A percentile compares a stretch with the other conserved stretches of the same genome.
phyloP scores from a whole-genome alignment of 2,888 invertebrate species.

The Caenorhabditis japonica region DNA sequence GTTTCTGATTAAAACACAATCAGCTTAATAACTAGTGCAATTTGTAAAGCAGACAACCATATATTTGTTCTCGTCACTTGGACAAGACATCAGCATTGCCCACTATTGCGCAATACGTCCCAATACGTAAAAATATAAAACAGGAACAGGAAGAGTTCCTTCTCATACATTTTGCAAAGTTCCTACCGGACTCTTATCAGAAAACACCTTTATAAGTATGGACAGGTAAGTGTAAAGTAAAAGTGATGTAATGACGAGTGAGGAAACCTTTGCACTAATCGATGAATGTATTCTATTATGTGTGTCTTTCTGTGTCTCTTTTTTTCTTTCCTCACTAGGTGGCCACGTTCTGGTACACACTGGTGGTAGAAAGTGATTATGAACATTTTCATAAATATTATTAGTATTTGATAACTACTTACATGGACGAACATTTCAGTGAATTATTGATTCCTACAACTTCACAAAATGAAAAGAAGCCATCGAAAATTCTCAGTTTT shows the following conservation, averaged over 20 bases:
- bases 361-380: too few species aligned
- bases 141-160: not conserved
- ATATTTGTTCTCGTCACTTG: constrained; percentile 8
- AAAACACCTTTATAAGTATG: constrained; percentile 8
- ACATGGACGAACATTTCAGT: constrained; percentile 31
- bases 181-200: not conserved
- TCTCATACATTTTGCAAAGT: not conserved
- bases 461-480: constrained; percentile 15
- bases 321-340: too few species aligned
- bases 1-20: not conserved
- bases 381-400: too few species aligned
- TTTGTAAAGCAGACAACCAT: constrained; percentile 15
- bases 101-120: constrained; percentile 34
- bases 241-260: too few species aligned
- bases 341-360: too few species aligned
- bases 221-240: constrained; percentile 26
- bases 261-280: too few species aligned
- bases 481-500: constrained; percentile 25
- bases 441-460: constrained; percentile 5
- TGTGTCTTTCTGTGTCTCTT: too few species aligned
- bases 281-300: too few species aligned
- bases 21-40: constrained; percentile 1
- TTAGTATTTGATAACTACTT: too few species aligned
- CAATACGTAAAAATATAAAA: constrained; percentile 34
- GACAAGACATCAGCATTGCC: constrained; percentile 33